Percentiles rank a stretch among this genome's conserved stretches.
These are phyloP conservation scores for Limnephilus lunatus DNA, from an alignment of 2,888 invertebrate species.

Conservation along the genomic window DNA sequence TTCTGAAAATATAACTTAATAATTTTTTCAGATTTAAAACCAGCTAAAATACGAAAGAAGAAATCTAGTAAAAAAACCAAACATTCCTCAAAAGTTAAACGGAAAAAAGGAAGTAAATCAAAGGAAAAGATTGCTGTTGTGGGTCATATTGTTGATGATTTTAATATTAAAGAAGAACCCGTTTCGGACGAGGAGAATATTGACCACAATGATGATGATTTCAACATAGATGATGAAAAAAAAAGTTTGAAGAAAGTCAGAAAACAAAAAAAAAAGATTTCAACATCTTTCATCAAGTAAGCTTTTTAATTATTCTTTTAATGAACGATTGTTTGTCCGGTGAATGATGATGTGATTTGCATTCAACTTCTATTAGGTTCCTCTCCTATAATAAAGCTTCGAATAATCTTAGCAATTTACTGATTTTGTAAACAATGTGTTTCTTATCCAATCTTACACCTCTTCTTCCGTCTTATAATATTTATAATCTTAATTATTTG, in stretches of 20 bases:
- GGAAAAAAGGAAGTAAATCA: constrained; percentile 58
- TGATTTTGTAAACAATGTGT: not conserved
- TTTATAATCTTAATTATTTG: not conserved
- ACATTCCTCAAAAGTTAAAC: constrained; percentile 60
- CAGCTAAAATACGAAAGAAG: constrained; percentile 57
- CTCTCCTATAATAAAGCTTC: not conserved
- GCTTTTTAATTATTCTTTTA: constrained; percentile 9
- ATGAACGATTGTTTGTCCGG: not conserved
- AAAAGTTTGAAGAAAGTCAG: constrained; percentile 57
- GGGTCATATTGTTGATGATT: constrained; percentile 52
- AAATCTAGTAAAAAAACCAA: constrained; percentile 62
- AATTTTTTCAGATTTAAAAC: constrained; percentile 49
- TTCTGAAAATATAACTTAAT: not conserved
- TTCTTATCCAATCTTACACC: not conserved
- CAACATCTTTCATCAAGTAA: constrained; percentile 55
- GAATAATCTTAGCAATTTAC: not conserved
- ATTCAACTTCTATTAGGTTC: not conserved
- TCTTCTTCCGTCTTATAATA: not conserved
- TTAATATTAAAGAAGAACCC: constrained; percentile 61
- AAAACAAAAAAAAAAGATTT: constrained; percentile 51
- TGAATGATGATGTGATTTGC: not conserved
- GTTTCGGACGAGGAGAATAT: constrained; percentile 61
- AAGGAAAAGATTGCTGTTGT: constrained; percentile 54
- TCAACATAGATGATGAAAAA: constrained; percentile 14
- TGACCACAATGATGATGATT: constrained; percentile 45